Evolutionary conservation across 2,113 vertebrate genomes (phyloP).

Genomic region (Tachysurus vachellii): DNA sequence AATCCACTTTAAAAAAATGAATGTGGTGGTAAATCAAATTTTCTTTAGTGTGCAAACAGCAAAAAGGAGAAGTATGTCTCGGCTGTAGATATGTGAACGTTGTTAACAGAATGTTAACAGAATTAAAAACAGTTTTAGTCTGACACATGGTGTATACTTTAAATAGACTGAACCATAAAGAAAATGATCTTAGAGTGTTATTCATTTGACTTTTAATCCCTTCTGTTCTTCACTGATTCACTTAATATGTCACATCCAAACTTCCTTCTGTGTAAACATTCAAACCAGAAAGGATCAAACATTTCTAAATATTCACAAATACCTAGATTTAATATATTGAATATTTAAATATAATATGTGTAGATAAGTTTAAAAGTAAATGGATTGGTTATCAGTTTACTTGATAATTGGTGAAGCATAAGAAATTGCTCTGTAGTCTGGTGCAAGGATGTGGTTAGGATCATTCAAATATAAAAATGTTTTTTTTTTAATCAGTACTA

Average conservation of each 20-base stretch:
- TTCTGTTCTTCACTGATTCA: neutral
- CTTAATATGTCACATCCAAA: neutral
- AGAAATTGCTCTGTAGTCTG: neutral
- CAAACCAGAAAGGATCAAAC: neutral
- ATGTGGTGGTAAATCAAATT: slow-evolving; percentile 13
- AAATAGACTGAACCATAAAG: slow-evolving; percentile 7
- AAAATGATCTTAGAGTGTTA: slow-evolving; percentile 7
- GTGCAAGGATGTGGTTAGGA: neutral
- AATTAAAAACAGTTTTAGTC: neutral
- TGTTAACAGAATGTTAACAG: neutral
- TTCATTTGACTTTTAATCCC: neutral
- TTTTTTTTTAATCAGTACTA: neutral
- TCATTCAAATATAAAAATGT: neutral
- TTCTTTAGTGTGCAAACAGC: slow-evolving; percentile 25
- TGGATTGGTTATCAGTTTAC: neutral
- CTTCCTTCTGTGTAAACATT: neutral
- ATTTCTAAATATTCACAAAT: neutral
- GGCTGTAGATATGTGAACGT: slow-evolving; percentile 9
- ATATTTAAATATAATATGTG: no score
- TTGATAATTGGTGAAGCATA: neutral
- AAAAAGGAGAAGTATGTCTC: neutral
- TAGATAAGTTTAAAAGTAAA: neutral
- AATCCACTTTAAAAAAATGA: slow-evolving; percentile 17
- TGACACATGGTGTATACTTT: neutral
- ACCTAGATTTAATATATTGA: no score